Base-by-base conservation (phyloP, 2,797 vertebrate genomes). In the Sebastes variabilis region DNA sequence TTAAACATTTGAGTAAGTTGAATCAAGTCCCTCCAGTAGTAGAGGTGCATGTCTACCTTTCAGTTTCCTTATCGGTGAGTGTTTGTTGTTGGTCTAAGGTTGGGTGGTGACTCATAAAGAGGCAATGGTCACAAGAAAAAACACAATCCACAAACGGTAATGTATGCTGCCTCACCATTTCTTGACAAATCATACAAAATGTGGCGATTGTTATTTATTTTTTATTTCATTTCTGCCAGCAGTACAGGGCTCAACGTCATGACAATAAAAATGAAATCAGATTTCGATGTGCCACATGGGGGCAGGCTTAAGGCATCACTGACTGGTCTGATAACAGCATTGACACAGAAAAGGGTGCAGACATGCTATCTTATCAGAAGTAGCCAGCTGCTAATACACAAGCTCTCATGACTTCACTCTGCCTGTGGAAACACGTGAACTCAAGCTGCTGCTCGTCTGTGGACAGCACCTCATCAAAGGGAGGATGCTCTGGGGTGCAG, bases 351-450 rank as follows among this genome's bases (percentile, higher is more conserved):
- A 67, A 27, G 27, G 64, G 12, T 66, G 16, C 65, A 72, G 59
- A 80, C 16, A 32, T 46, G 38, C 3, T 58, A 56, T 88, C 82
- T 92, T 85, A 87, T 88, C 77, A 83, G 32, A 72, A 30, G 68
- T 20, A 62, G 29, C 32, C 55, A 83, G 66, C 83, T 77, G 71
- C 67, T 30, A 69, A 75, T 54, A 74, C 66, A 80, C 66, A 86
- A 11, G 10, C 75, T 81, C 60, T 84, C 49, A 59, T 74, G 74
- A 73, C 71, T 75, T 86, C 58, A 56, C 46, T 65, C 18, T 81
- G 25, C 13, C 65, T 22, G 56, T 54, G 65, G 75, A 87, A 83
- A 78, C 30, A 29, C 30, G 36, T 71, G 4, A 78, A 68, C 4
- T 65, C 46, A 22, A 70, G 29, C 60, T 49, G 5, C 24, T 73